These are phyloP conservation scores for Pangasius krempfi DNA, from an alignment of 2,797 vertebrate genomes.

Conservation along the genomic window DNA sequence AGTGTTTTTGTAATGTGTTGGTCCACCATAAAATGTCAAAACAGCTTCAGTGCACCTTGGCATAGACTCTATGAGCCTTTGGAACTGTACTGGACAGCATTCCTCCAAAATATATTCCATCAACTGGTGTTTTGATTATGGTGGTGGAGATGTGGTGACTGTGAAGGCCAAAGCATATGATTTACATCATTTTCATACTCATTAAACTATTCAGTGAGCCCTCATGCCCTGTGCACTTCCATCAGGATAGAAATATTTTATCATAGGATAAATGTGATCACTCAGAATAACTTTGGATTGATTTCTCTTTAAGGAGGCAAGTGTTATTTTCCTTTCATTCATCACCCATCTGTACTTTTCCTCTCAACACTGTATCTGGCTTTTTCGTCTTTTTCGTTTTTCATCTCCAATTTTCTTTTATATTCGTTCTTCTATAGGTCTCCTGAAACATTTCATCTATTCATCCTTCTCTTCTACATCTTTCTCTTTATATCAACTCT, in stretches of 20 bases:
- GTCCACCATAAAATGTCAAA: not conserved
- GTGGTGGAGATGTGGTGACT: not conserved
- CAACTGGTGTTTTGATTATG: not conserved
- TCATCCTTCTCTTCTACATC: not conserved
- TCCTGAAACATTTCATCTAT: not conserved
- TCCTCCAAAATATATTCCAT: conserved; percentile 1
- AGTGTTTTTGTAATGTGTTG: not conserved
- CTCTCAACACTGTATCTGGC: not conserved
- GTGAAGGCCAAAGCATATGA: not conserved
- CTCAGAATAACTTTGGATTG: not conserved
- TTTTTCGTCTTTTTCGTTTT: not conserved
- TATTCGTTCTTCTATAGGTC: not conserved
- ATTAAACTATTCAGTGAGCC: not conserved
- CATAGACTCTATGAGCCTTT: not conserved
- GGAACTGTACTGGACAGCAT: not conserved
- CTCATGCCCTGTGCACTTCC: not conserved
- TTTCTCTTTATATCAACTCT: not conserved
- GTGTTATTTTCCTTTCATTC: not conserved
- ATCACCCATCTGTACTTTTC: not conserved
- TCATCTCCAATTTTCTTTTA: not conserved
- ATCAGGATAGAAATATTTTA: not conserved
- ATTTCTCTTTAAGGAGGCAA: not conserved
- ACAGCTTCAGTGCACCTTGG: not conserved
- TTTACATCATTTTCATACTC: conserved; percentile 2
- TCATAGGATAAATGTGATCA: not conserved